These are phyloP conservation scores for Chanos chanos DNA, from an alignment of 2,797 vertebrate species.

Conservation along the genomic window DNA sequence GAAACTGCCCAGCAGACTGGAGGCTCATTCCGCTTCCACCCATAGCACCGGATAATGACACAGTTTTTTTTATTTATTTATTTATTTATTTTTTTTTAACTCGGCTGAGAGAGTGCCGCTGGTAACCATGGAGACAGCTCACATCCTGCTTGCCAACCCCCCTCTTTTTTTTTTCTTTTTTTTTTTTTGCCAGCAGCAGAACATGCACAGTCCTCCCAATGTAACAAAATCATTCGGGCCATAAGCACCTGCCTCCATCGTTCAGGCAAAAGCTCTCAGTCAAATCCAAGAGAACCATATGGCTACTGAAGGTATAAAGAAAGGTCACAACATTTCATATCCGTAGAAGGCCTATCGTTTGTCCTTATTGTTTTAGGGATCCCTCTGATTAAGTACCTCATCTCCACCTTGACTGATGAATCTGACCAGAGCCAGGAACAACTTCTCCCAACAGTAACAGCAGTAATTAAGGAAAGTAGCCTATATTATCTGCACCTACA, in stretches of 20 bases:
- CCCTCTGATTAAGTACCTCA: slow-evolving; percentile 48
- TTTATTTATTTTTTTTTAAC: too few relatives aligned
- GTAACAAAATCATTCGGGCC: slow-evolving; percentile 45
- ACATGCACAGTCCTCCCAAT: slow-evolving; percentile 58
- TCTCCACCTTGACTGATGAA: slow-evolving; percentile 49
- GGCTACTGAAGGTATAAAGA: slow-evolving; percentile 41
- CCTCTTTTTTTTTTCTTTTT: slow-evolving; percentile 18
- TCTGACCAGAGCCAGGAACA: slow-evolving; percentile 36
- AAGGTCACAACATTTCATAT: slow-evolving; percentile 41
- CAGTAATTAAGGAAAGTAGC: slow-evolving; percentile 50
- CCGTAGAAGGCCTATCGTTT: slow-evolving; percentile 2
- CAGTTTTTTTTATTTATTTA: too few relatives aligned
- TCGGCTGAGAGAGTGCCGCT: slow-evolving; percentile 66
- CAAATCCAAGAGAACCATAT: slow-evolving; percentile 35
- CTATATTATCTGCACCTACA: slow-evolving; percentile 53
- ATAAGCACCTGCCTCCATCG: slow-evolving; percentile 51
- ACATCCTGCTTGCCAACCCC: slow-evolving; percentile 70
- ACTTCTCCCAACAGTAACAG: slow-evolving; percentile 30
- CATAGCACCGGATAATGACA: slow-evolving; percentile 79
- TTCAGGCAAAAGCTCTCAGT: slow-evolving; percentile 30
- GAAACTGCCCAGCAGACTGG: slow-evolving; percentile 45
- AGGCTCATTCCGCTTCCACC: slow-evolving; percentile 56
- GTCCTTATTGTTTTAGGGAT: slow-evolving; percentile 33
- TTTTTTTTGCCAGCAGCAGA: slow-evolving; percentile 43
- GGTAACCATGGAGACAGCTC: slow-evolving; percentile 80